A percentile compares a stretch with the other conserved stretches of the same genome.
These are phyloP conservation scores for Sebastes kiyomatsui DNA, from an alignment of 2,797 vertebrate genomes.

Conservation along the genomic window DNA sequence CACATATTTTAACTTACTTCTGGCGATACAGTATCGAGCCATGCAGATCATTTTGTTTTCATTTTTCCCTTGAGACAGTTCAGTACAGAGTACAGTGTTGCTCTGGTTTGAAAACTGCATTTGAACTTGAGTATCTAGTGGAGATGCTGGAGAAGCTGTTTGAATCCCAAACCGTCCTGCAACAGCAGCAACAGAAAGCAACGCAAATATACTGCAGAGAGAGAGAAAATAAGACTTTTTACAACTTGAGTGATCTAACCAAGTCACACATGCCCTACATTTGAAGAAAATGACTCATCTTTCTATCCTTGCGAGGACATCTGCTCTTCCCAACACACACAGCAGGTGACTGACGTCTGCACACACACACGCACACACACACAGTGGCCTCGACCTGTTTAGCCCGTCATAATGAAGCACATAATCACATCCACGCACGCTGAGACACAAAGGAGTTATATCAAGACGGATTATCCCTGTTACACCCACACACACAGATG, in stretches of 20 bases:
- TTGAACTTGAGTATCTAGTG: neutral
- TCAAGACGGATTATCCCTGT: constrained; percentile 68
- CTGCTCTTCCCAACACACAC: constrained; percentile 34
- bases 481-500: constrained; percentile 18
- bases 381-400: constrained; percentile 48
- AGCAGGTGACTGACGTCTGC: constrained; percentile 50
- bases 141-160: neutral
- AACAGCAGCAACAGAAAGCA: neutral
- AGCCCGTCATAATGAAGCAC: constrained; percentile 61
- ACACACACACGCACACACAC: constrained; percentile 12
- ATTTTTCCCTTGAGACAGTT: neutral
- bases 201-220: neutral
- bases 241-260: neutral
- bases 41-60: neutral
- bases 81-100: neutral
- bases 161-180: neutral
- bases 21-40: neutral
- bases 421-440: constrained; percentile 63
- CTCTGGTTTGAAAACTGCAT: neutral
- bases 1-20: neutral
- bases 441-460: constrained; percentile 69
- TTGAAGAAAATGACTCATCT: constrained; percentile 31
- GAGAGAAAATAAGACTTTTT: neutral
- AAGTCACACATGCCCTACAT: neutral
- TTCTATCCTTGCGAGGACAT: constrained; percentile 51